Base-by-base conservation (phyloP, 2,797 vertebrate species). In the Alosa sapidissima region DNA sequence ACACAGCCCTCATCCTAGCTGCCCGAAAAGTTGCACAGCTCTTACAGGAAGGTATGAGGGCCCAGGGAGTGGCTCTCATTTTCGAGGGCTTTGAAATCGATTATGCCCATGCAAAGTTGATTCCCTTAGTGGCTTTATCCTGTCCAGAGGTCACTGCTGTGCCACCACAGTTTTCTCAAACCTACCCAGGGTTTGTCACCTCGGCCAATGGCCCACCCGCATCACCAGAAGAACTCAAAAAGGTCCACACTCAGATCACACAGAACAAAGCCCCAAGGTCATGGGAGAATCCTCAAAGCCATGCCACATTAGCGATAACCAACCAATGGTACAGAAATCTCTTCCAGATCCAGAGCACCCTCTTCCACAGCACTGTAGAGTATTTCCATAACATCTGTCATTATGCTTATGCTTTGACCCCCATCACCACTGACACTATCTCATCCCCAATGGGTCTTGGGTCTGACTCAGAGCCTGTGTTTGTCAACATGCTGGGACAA, bases 361-460 rank as follows among this genome's bases (percentile, higher is more conserved):
- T 96, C 60, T 96, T 96, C 89, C 96, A 96, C 91, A 93, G 92
- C 87, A 95, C 96, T 33, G 95, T 96, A 60, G 94, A 96, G 85
- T 96, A 94, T 91, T 96, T 96, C 83, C 91, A 94, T 90, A 92
- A 72, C 84, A 90, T 36, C 58, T 93, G 95, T 82, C 93, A 92
- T 48, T 96, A 91, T 85, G 91, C 94, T 1, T 96, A 96, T 1
- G 95, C 95, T 82, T 86, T 96, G 83, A 96, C 96, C 0, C 96
- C 96, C 83, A 91, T 96, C 85, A 96, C 96, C 21, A 96, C 96
- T 41, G 95, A 96, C 88, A 95, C 95, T 75, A 96, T 96, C 87
- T 96, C 96, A 19, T 96, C 96, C 6, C 96, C 96, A 83, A 95
- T 96, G 94, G 96, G 96, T 51, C 88, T 96, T 33, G 96, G 96